Evolutionary conservation across 2,113 vertebrate genomes (phyloP).

Genomic region (Gobius niger): DNA sequence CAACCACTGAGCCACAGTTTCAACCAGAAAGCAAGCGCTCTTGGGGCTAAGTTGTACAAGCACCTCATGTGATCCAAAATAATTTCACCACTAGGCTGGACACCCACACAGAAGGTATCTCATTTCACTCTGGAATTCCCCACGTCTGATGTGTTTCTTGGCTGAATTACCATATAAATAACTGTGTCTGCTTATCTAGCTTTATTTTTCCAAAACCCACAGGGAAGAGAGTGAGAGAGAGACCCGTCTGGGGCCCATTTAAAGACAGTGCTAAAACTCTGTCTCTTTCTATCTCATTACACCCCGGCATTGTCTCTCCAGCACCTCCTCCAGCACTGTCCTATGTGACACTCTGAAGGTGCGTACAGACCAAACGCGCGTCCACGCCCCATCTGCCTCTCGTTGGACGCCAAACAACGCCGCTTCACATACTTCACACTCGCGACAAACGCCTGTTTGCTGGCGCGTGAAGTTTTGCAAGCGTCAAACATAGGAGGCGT

Average conservation of each 20-base stretch:
- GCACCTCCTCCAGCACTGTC: background rate
- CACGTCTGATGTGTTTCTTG: conserved; percentile 29
- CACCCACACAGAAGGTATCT: conserved; percentile 13
- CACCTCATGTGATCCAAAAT: background rate
- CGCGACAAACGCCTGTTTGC: too few species aligned
- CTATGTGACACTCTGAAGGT: conserved; percentile 10
- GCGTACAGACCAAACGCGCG: too few species aligned
- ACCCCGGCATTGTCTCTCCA: conserved; percentile 22
- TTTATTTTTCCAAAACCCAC: conserved; percentile 31
- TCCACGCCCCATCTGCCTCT: too few species aligned
- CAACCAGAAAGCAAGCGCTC: too few species aligned
- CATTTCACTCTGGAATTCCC: conserved; percentile 11
- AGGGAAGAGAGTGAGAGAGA: conserved; percentile 4
- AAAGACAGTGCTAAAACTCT: background rate
- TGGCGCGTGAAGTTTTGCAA: too few species aligned
- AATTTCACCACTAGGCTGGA: conserved; percentile 1
- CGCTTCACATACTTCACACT: too few species aligned
- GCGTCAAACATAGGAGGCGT: too few species aligned
- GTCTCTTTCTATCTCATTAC: conserved; percentile 25
- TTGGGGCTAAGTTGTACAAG: background rate
- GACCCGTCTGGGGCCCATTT: conserved; percentile 11
- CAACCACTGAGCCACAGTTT: too few species aligned
- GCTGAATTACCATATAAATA: conserved; percentile 60
- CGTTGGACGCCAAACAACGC: too few species aligned
- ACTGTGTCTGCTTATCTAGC: conserved; percentile 37